Conservation (phyloP, 2,888 invertebrate genomes). For the Nomada hirtipes region DNA sequence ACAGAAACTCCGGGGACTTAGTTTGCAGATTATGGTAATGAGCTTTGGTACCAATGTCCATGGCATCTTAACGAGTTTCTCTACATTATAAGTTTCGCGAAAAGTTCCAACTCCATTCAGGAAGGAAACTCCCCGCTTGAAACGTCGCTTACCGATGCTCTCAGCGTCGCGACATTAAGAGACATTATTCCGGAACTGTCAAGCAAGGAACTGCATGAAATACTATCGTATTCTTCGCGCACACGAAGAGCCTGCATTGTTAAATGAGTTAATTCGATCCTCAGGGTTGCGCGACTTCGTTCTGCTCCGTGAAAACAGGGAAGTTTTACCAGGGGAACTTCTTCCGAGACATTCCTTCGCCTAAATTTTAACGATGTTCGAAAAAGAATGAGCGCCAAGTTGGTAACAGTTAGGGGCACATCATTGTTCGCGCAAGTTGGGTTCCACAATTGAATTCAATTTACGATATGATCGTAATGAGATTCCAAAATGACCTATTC, state of each 20-base stretch:
- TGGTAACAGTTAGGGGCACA: neutral
- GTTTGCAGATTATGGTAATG: slow-evolving; percentile 70
- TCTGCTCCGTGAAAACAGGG: neutral
- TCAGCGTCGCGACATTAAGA: slow-evolving; percentile 60
- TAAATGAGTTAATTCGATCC: slow-evolving; percentile 61
- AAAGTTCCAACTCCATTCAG: slow-evolving; percentile 65
- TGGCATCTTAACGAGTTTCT: slow-evolving; percentile 70
- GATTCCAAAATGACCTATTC: no score
- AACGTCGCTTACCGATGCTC: slow-evolving; percentile 66
- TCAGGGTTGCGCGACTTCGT: neutral
- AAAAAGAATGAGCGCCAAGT: neutral
- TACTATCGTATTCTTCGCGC: slow-evolving; percentile 49
- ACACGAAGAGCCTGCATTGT: slow-evolving; percentile 46
- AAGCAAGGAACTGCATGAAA: slow-evolving; percentile 43
- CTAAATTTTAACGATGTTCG: neutral
- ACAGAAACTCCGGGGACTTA: slow-evolving; percentile 39
- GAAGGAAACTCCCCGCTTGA: slow-evolving; percentile 38
- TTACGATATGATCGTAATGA: no score
- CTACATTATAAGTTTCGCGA: slow-evolving; percentile 67
- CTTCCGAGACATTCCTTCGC: neutral
- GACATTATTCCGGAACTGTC: slow-evolving; percentile 64
- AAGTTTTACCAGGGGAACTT: slow-evolving; percentile 9
- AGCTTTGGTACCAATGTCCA: slow-evolving; percentile 69
- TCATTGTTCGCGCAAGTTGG: no score
- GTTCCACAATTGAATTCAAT: no score